Percentiles rank a stretch among this genome's conserved stretches.
These are phyloP conservation scores for Lithobates sylvaticus DNA, from an alignment of 2,797 vertebrate species.

Conservation along the genomic window DNA sequence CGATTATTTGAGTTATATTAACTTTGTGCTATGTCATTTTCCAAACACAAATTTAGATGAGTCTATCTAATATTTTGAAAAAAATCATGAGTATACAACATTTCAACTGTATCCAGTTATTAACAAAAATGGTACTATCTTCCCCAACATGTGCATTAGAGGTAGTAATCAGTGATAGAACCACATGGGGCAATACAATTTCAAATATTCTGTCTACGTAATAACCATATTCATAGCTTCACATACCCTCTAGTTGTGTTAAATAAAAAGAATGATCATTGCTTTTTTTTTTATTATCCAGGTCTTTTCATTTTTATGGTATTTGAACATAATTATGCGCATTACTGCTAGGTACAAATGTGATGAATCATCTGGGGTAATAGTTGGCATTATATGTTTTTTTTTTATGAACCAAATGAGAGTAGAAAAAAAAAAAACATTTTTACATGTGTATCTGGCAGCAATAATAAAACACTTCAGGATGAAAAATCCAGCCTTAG, in stretches of 20 bases:
- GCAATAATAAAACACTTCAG: not conserved
- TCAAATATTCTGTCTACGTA: not conserved
- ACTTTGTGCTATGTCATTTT: not conserved
- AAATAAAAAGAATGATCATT: not conserved
- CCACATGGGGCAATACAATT: not conserved
- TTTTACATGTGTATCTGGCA: not conserved
- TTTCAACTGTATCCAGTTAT: not conserved
- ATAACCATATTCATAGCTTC: slow-evolving; percentile 14
- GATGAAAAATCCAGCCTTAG: not conserved
- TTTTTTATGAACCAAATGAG: not conserved
- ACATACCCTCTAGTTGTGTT: not conserved
- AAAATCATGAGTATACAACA: not conserved
- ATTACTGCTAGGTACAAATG: slow-evolving; percentile 17
- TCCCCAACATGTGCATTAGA: not conserved
- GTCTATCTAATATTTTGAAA: not conserved
- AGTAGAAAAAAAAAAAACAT: slow-evolving; percentile 10
- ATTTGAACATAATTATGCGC: slow-evolving; percentile 32
- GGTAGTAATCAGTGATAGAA: not conserved
- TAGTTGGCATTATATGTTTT: slow-evolving; percentile 18
- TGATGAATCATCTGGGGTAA: slow-evolving; percentile 24
- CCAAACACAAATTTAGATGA: not conserved
- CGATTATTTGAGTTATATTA: not conserved
- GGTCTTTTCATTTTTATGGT: not conserved
- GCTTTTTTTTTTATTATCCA: slow-evolving; percentile 8
- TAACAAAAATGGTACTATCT: not conserved